These are phyloP conservation scores for Synanthedon myopaeformis DNA, from an alignment of 2,888 invertebrate species.

Conservation along the genomic window DNA sequence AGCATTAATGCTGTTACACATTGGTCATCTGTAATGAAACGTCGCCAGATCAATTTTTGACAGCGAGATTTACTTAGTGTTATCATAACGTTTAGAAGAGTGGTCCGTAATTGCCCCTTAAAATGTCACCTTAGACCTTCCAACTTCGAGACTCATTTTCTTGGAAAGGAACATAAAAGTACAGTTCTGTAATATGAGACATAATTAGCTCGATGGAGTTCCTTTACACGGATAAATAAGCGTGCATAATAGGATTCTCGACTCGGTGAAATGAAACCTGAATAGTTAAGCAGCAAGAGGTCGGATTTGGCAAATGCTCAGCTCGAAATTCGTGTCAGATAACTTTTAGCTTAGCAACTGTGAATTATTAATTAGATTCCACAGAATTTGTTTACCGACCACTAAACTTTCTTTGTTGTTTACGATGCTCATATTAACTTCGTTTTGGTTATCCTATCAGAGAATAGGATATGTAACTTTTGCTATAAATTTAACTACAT, in stretches of 20 bases:
- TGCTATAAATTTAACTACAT: no score
- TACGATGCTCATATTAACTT: neutral
- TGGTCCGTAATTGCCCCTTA: no score
- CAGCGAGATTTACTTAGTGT: no score
- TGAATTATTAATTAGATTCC: constrained; percentile 15
- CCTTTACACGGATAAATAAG: neutral
- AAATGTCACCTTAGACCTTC: no score
- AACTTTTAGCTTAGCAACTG: constrained; percentile 9
- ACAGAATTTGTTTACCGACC: neutral
- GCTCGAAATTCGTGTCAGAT: constrained; percentile 2
- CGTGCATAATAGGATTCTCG: neutral
- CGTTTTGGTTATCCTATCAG: neutral
- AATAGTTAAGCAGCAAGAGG: constrained; percentile 1
- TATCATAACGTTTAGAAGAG: no score
- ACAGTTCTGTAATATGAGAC: no score
- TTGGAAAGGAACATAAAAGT: no score
- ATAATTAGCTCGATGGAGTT: neutral
- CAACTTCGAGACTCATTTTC: no score
- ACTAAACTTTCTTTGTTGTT: neutral
- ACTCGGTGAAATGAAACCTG: neutral
- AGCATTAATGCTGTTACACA: no score
- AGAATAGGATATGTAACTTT: no score
- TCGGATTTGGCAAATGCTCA: constrained; percentile 18
- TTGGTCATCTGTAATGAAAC: no score
- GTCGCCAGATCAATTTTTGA: no score